Conservation (phyloP, 2,888 invertebrate species). For the Tenodera sinensis region DNA sequence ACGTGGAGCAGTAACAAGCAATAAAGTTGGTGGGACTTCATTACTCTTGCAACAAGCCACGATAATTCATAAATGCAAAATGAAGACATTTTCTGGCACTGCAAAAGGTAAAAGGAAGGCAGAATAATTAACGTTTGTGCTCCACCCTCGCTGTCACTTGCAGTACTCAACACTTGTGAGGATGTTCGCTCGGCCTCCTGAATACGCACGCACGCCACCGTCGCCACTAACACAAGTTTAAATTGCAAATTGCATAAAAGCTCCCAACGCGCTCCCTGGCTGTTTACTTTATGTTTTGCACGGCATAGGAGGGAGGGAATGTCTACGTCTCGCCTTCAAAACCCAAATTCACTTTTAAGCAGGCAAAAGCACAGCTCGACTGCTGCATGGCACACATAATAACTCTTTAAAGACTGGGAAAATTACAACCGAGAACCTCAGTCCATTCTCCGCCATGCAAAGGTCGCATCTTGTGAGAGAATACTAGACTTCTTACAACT, state of each 20-base stretch:
- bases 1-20: not conserved
- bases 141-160: not conserved
- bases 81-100: not conserved
- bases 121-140: not conserved
- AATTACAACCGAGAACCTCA: not conserved
- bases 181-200: not conserved
- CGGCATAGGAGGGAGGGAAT: not conserved
- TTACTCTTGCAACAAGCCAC: not conserved
- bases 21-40: not conserved
- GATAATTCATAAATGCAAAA: not conserved
- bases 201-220: not conserved
- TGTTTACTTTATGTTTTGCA: not conserved
- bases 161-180: not conserved
- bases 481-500: too few species aligned
- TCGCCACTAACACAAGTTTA: not conserved
- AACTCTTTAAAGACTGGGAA: not conserved
- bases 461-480: too few species aligned
- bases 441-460: too few species aligned
- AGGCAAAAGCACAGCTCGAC: not conserved
- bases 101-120: not conserved
- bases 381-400: not conserved
- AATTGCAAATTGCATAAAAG: not conserved
- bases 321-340: not conserved
- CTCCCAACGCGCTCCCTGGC: not conserved
- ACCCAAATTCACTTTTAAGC: not conserved